Base-by-base conservation (phyloP, 2,797 vertebrate genomes). In the Artibeus jamaicensis region DNA sequence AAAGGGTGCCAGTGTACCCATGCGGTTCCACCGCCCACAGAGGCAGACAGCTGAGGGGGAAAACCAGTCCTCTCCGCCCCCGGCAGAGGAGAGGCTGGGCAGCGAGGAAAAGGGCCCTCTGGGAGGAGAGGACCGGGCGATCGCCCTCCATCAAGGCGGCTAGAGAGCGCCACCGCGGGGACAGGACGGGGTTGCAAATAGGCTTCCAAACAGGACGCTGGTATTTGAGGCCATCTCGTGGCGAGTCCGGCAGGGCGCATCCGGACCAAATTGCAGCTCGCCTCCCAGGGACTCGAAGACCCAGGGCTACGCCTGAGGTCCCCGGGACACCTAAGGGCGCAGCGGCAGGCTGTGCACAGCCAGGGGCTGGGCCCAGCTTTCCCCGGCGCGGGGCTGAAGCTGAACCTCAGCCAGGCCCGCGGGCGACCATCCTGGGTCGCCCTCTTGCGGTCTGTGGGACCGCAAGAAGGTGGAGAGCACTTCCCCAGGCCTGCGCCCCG, bases 71-170 rank as follows among this genome's bases (percentile, higher is more conserved):
- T 70, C 70, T 16, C 34, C 9, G 29, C 37, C 7, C 50, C 16
- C 0, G 9, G 55, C 6, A 9, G 65, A 14, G 55, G 21, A 24
- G 59, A 5, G 26, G 12, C 24, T 6, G 29, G 26, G 59, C n/a
- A 19, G 6, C 22, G 14, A 65, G 48, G 59, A 42, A 42, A 57
- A 42, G 81, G 29, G 39, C 44, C 10, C 70, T 0, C 12, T 0
- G 0, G 32, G 42, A 42, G 7, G 0, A 1, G 6, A 24, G 6
- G 18, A 10, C 10, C 1, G 29, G 39, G 22, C 0, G 34, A 3
- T 3, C 5, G 9, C 29, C 50, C 9, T 8, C 48, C 4, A 0
- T 0, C 34, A 14, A 11, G 65, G 39, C 53, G 50, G 76, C 59
- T 46, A 24, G 48, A 37, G 34, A 11, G 39, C 3, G 0, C 44